Conservation (phyloP, 2,888 invertebrate genomes). For the Temnothorax rugatulus region DNA sequence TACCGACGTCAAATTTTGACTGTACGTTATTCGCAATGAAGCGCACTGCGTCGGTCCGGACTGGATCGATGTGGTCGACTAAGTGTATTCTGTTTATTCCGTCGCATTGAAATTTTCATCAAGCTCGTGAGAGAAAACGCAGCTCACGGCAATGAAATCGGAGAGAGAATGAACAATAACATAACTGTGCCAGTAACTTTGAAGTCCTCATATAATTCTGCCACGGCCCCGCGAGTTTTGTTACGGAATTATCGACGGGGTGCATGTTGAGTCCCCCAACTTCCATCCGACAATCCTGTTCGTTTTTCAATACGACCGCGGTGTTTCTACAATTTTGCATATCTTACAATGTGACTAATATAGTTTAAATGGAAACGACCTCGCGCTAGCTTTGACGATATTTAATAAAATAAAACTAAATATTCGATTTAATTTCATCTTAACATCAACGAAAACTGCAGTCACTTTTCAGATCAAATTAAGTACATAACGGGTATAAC, state of each 20-base stretch:
- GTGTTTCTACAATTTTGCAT: slow-evolving; percentile 50
- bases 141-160: slow-evolving; percentile 36
- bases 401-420: slow-evolving; percentile 1
- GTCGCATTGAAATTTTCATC: slow-evolving; percentile 46
- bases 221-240: slow-evolving; percentile 24
- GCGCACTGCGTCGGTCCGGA: slow-evolving; percentile 37
- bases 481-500: neutral
- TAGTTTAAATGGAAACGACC: slow-evolving; percentile 4
- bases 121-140: slow-evolving; percentile 35
- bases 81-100: slow-evolving; percentile 43
- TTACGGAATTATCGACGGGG: slow-evolving; percentile 41
- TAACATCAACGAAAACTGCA: neutral
- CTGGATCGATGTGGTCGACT: slow-evolving; percentile 42
- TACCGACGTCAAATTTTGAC: slow-evolving; percentile 20
- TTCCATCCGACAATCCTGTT: slow-evolving; percentile 37
- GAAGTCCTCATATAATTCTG: slow-evolving; percentile 14
- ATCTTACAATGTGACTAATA: neutral
- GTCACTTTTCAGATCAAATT: neutral
- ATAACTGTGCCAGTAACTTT: slow-evolving; percentile 35
- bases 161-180: slow-evolving; percentile 30
- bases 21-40: slow-evolving; percentile 10
- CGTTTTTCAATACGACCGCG: slow-evolving; percentile 25
- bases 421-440: neutral
- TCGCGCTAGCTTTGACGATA: neutral
- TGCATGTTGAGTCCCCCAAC: slow-evolving; percentile 21